phyloP scores from a whole-genome alignment of 2,797 vertebrate species.

The Xiphophorus birchmanni region DNA sequence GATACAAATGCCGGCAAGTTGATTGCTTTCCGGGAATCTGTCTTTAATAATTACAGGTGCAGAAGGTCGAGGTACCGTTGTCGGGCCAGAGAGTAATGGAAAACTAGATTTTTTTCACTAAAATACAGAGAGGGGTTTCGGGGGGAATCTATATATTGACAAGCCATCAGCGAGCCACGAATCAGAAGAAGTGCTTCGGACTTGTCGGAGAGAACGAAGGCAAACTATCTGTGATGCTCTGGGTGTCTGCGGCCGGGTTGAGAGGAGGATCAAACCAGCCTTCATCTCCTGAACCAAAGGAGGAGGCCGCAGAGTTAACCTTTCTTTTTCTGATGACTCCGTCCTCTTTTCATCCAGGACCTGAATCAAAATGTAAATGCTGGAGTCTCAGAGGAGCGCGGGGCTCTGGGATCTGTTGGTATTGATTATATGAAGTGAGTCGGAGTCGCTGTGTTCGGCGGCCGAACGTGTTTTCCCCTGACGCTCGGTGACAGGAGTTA shows the following conservation, averaged over 20 bases:
- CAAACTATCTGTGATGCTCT: slow-evolving; percentile 87
- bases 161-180: slow-evolving; percentile 93
- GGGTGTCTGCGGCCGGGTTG: slow-evolving; percentile 61
- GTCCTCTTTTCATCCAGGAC: slow-evolving; percentile 31
- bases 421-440: slow-evolving; percentile 65
- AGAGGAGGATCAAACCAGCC: slow-evolving; percentile 23
- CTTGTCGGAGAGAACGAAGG: slow-evolving; percentile 83
- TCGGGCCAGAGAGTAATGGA: slow-evolving; percentile 96
- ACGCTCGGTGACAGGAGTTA: slow-evolving; percentile 62
- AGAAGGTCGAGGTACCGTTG: slow-evolving; percentile 87
- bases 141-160: slow-evolving; percentile 96
- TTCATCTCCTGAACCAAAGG: slow-evolving; percentile 40
- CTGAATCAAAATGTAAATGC: slow-evolving; percentile 74
- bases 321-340: slow-evolving; percentile 53
- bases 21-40: slow-evolving; percentile 99
- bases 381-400: slow-evolving; percentile 35
- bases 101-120: slow-evolving; percentile 99
- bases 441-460: slow-evolving; percentile 55
- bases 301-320: slow-evolving; percentile 55
- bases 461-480: slow-evolving; percentile 48
- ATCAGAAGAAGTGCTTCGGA: slow-evolving; percentile 98
- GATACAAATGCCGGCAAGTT: slow-evolving; percentile 91
- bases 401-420: slow-evolving; percentile 48
- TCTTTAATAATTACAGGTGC: slow-evolving; percentile 98
- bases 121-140: slow-evolving; percentile 86